Evolutionary conservation across 2,888 invertebrate genomes (phyloP), one percentile per base, ranked within the genome.

Genomic region (Drosophila affinis): DNA sequence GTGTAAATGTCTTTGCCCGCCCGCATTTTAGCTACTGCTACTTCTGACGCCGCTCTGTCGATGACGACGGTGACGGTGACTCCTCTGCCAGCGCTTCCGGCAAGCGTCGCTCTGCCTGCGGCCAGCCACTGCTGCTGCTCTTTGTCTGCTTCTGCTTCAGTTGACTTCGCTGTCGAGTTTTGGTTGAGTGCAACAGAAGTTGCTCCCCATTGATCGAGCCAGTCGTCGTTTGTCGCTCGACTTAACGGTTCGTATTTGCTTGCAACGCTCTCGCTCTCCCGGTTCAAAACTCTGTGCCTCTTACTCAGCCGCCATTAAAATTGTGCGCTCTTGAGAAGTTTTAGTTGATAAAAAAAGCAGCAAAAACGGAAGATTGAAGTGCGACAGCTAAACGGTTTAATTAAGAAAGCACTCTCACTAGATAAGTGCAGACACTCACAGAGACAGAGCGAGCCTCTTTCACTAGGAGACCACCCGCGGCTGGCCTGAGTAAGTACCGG

Each of bases 181-280:
- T 39, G 14, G 39, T 39, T 39, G n/a, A n/a, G 69, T 65, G 46
- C 74, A 39, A 29, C 65, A 73, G 74, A 64, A 73, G 71, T 74
- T 64, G 34, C 63, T 71, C 64, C 65, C 78, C 75, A 57, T 59
- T 64, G 60, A 81, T 56, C 53, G 70, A 68, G 69, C 60, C 83
- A 84, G 88, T 84, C 88, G 73, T 75, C 79, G 79, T 81, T 84
- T 79, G 77, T 73, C 79, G 77, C 77, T 87, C 68, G 87, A 84
- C 75, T 81, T 87, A 81, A 77, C 83, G 88, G 83, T 88, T 76
- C 74, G 76, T 68, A 47, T 72, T 80, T 51, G 44, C 52, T 51
- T 60, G 27, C 29, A 18, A 44, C 24, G 44, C 44, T 44, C 60
- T 39, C 29, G 44, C 60, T 39, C 39, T n/a, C 39, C 39, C 39